Base-by-base conservation (phyloP, 2,113 vertebrate species). In the Cisticola juncidis region DNA sequence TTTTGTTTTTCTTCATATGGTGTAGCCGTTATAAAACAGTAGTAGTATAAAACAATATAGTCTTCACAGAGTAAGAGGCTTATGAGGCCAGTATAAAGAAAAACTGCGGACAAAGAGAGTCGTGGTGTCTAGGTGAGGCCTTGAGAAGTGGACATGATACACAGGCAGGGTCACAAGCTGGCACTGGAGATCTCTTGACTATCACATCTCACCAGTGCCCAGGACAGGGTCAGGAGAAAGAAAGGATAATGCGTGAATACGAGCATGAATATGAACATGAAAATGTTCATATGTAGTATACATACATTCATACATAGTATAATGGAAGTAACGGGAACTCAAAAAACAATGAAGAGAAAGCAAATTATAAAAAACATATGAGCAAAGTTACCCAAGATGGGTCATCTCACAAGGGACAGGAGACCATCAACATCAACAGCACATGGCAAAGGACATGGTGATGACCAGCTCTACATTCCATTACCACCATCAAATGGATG, bases 271-370 rank as follows among this genome's bases (percentile, higher is more conserved):
- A 29, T 53, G 19, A 71, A 70, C 38, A 38, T 38, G 38, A 38
- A 38, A 38, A 38, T 38, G 38, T 11, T 38, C 3, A 19, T 10
- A 38, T 2, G 6, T 9, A 50, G n/a, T 23, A 40, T 31, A 70
- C 3, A 19, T 10, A 38, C 2, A 7, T 9, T n/a, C 3, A 19
- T 10, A 38, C 2, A 7, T 9, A 50, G n/a, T 23, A 40, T 31
- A 70, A 9, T 13, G 5, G 11, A 81, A 65, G 6, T 31, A 64
- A 58, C 3, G 24, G 5, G 21, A 44, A 60, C 8, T n/a, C 2
- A 1, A 20, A 79, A 33, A 88, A 8, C n/a, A 51, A 23, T 40
- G 12, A 76, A 76, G 33, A 58, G 50, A 86, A 10, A 62, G 2
- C 1, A 53, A 61, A 53, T 24, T 53, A 3, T 22, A 54, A 64